Evolutionary conservation across 2,113 vertebrate species (phyloP).

Genomic region (Girardinichthys multiradiatus): DNA sequence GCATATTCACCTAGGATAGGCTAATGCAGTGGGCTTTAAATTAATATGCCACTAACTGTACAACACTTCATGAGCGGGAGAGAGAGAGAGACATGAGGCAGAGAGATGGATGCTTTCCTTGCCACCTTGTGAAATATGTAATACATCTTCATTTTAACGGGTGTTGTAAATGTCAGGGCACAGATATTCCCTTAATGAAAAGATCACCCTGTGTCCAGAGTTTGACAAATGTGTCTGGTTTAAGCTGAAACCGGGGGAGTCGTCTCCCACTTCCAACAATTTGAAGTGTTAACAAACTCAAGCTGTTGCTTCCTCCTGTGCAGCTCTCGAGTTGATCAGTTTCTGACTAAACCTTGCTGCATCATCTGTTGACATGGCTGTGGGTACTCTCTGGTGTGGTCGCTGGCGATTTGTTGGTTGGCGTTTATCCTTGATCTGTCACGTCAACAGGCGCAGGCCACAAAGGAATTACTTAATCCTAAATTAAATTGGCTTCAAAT

Average conservation of each 20-base stretch:
- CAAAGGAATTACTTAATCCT: constrained; percentile 27
- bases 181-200: constrained; percentile 78
- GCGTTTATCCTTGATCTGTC: constrained; percentile 21
- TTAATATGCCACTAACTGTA: constrained; percentile 76
- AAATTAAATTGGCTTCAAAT: constrained; percentile 15
- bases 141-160: constrained; percentile 81
- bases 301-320: constrained; percentile 47
- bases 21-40: constrained; percentile 67
- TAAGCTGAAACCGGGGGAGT: constrained; percentile 49
- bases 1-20: constrained; percentile 68
- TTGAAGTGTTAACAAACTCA: constrained; percentile 60
- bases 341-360: constrained; percentile 38
- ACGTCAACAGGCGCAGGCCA: constrained; percentile 8
- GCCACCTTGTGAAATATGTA: constrained; percentile 75
- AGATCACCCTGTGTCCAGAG: constrained; percentile 67
- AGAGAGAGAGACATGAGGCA: constrained; percentile 26
- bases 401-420: constrained; percentile 9
- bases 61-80: constrained; percentile 53
- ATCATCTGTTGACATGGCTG: constrained; percentile 25
- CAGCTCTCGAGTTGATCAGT: constrained; percentile 17
- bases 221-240: constrained; percentile 72
- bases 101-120: constrained; percentile 72
- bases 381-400: constrained; percentile 9
- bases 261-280: constrained; percentile 39
- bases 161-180: constrained; percentile 75